Conservation (phyloP, 1,140 invertebrate species). For the Drosophila subobscura region DNA sequence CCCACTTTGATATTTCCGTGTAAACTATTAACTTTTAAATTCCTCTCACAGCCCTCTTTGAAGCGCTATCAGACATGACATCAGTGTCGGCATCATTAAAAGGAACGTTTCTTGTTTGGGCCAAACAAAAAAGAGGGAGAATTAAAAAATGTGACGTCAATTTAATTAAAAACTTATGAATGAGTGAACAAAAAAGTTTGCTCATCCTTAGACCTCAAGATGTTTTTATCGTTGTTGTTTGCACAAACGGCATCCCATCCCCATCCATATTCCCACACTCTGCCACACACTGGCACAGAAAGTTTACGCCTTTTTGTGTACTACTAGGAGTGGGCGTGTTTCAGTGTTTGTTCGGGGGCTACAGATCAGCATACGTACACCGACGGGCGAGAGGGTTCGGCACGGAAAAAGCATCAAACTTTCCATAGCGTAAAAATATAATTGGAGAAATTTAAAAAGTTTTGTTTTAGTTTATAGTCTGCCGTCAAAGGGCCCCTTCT, state of each 20-base stretch:
- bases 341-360: conserved; percentile 35
- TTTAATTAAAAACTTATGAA: conserved; percentile 82
- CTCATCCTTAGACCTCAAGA: conserved; percentile 78
- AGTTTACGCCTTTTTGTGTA: conserved; percentile 41
- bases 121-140: conserved; percentile 14
- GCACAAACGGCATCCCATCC: conserved; percentile 63
- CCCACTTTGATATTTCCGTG: not conserved
- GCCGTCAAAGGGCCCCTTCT: conserved; percentile 29
- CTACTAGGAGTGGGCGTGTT: conserved; percentile 24
- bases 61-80: conserved; percentile 17
- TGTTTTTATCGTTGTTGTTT: conserved; percentile 81
- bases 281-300: conserved; percentile 22
- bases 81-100: conserved; percentile 55
- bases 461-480: conserved; percentile 43
- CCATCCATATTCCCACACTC: not conserved
- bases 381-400: conserved; percentile 33
- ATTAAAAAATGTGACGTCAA: conserved; percentile 75
- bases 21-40: conserved; percentile 25
- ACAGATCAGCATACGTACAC: conserved; percentile 64
- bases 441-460: conserved; percentile 75
- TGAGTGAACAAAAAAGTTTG: conserved; percentile 79
- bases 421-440: conserved; percentile 81
- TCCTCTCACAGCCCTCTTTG: not conserved
- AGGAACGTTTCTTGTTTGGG: conserved; percentile 44
- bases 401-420: conserved; percentile 53